phyloP scores from a whole-genome alignment of 2,797 vertebrate genomes.

The Zalophus californianus region DNA sequence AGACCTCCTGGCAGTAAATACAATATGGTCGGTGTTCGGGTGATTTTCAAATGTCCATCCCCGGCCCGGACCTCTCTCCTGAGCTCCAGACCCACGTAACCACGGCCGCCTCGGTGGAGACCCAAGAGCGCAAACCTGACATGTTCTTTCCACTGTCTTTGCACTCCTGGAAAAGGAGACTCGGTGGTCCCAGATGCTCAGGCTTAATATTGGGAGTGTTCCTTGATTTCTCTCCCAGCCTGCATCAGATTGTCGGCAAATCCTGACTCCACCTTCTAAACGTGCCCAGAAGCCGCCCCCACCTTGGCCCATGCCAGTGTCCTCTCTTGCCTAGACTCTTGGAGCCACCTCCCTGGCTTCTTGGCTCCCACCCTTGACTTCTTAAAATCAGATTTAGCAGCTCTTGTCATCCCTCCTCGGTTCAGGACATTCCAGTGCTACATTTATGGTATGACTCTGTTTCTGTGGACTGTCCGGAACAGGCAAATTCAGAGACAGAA shows the following conservation, averaged over 20 bases:
- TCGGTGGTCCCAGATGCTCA: background rate
- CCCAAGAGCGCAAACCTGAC: background rate
- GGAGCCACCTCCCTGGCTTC: background rate
- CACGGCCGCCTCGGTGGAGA: background rate
- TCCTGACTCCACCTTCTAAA: background rate
- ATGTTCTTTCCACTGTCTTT: background rate
- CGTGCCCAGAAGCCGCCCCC: accelerated
- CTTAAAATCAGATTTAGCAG: background rate
- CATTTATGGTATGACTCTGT: background rate
- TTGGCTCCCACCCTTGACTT: background rate
- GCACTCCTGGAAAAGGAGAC: background rate
- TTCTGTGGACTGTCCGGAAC: background rate
- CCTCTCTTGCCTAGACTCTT: background rate
- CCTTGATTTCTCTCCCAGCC: background rate
- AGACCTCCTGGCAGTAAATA: background rate
- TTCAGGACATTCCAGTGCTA: background rate
- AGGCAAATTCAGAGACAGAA: background rate
- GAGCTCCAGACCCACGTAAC: background rate
- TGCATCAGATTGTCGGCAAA: too few species aligned
- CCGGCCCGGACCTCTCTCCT: background rate
- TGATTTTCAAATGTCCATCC: background rate
- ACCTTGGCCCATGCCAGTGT: background rate
- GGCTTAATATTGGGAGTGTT: too few species aligned
- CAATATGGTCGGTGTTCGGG: background rate
- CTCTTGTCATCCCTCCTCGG: background rate